Percentiles rank a stretch among this genome's conserved stretches.
These are phyloP conservation scores for Apodemia hepburni DNA, from an alignment of 2,888 invertebrate species.

Conservation along the genomic window DNA sequence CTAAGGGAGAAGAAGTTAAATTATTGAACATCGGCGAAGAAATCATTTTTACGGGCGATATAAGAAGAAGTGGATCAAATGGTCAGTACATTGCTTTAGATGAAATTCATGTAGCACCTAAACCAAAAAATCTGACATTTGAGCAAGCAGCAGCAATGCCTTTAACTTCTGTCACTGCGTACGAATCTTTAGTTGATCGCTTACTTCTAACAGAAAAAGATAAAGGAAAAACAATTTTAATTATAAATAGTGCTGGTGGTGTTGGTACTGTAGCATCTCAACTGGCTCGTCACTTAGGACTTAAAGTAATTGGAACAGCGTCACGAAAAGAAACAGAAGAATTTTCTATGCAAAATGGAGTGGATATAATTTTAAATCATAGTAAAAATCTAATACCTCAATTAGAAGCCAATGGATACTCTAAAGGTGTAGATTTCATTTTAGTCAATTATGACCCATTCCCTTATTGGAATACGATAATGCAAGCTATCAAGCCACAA, in stretches of 20 bases:
- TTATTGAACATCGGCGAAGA: slow-evolving; percentile 56
- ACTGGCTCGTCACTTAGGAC: slow-evolving; percentile 53
- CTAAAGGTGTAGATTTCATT: slow-evolving; percentile 57
- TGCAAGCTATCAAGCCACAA: slow-evolving; percentile 59
- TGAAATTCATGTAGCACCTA: slow-evolving; percentile 53
- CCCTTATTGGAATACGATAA: slow-evolving; percentile 63
- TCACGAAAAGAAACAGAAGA: slow-evolving; percentile 53
- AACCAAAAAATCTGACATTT: slow-evolving; percentile 58
- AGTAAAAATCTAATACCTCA: slow-evolving; percentile 52
- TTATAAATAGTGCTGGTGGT: slow-evolving; percentile 68
- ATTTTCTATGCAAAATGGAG: slow-evolving; percentile 51
- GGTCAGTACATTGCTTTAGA: slow-evolving; percentile 62
- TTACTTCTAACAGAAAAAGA: slow-evolving; percentile 56
- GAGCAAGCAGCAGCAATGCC: slow-evolving; percentile 71
- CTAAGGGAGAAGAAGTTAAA: slow-evolving; percentile 47
- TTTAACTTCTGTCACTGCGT: slow-evolving; percentile 57
- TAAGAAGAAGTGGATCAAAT: slow-evolving; percentile 58
- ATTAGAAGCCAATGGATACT: slow-evolving; percentile 49
- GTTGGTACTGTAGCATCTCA: slow-evolving; percentile 66
- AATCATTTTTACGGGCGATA: slow-evolving; percentile 61
- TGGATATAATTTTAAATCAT: slow-evolving; percentile 58
- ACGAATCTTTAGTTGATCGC: slow-evolving; percentile 57
- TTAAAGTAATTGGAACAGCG: slow-evolving; percentile 65
- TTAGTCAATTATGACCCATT: slow-evolving; percentile 66
- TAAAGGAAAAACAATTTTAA: slow-evolving; percentile 54